Conservation (phyloP, 2,113 vertebrate species). For the Hyla sarda region DNA sequence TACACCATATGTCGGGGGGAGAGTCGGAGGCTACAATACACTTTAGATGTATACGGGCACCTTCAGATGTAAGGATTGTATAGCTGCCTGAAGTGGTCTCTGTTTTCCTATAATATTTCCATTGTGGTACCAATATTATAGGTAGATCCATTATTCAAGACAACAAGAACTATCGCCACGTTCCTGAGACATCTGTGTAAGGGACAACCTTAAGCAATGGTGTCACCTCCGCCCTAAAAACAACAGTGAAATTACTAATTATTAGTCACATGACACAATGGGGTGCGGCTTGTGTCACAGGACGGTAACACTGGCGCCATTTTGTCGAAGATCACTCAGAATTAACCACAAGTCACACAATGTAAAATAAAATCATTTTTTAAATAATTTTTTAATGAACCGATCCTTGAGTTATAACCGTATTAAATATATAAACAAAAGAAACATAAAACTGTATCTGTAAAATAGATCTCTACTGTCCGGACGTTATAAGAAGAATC, state of each 20-base stretch:
- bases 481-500: neutral
- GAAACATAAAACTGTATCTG: too few relatives aligned
- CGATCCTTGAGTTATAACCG: neutral
- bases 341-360: too few relatives aligned
- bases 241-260: neutral
- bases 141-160: neutral
- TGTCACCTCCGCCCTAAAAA: neutral
- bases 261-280: neutral
- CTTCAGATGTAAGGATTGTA: neutral
- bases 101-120: neutral
- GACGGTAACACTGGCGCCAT: neutral
- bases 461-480: neutral
- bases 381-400: conserved; percentile 25
- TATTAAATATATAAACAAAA: conserved; percentile 25
- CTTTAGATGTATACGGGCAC: too few relatives aligned
- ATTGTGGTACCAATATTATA: too few relatives aligned
- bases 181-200: neutral
- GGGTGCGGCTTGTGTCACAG: neutral
- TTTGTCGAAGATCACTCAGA: neutral
- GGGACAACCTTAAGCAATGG: neutral
- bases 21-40: too few relatives aligned
- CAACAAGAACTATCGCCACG: neutral
- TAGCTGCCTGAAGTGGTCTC: too few relatives aligned
- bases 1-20: too few relatives aligned
- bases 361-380: neutral